Evolutionary conservation across 1,140 invertebrate species (phyloP), one percentile per base, ranked within the genome.

Genomic region (Neuroterus valhalla): DNA sequence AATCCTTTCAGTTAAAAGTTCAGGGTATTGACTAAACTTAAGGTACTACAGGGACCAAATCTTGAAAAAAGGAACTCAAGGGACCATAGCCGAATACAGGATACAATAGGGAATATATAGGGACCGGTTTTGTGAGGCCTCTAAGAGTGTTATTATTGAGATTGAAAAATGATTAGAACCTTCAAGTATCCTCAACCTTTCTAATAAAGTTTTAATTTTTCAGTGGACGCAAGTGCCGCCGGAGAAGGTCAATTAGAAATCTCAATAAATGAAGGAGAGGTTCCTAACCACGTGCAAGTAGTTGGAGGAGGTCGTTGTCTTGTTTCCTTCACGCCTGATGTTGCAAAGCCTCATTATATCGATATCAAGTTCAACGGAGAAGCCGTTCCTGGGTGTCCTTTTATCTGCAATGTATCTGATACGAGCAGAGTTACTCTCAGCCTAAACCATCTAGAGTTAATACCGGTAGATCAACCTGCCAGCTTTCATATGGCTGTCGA

Each of bases 311-410:
- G 97, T 44, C 93, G 96, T 71, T 99, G 97, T 87, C 92, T 98
- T 31, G 97, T 99, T 11, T 98, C 96, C 66, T 99, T 99, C 90
- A 96, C 97, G 14, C 98, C 98, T 17, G 97, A 98, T 86, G 93
- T 95, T 73, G 92, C 95, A 10, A 97, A 97, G 81, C 93, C 96
- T 31, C 98, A 99, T 90, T 93, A 96, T 78, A 98, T 99, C 81
- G 98, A 99, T 90, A 99, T 99, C 75, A 99, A 98, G 90, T 99
- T 99, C 90, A 99, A 99, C 89, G 96, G 96, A 62, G 96, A 98
- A 91, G 96, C 96, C 71, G 97, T 99, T 17, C 94, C 95, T 81
- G 96, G 96, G 66, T 98, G 96, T 87, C 96, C 97, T n/a, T 96
- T 98, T 85, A 91, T 95, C 44, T 96, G 95, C 83, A 92, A 94